Conservation (phyloP, 2,113 vertebrate species). For the Nematolebias whitei region DNA sequence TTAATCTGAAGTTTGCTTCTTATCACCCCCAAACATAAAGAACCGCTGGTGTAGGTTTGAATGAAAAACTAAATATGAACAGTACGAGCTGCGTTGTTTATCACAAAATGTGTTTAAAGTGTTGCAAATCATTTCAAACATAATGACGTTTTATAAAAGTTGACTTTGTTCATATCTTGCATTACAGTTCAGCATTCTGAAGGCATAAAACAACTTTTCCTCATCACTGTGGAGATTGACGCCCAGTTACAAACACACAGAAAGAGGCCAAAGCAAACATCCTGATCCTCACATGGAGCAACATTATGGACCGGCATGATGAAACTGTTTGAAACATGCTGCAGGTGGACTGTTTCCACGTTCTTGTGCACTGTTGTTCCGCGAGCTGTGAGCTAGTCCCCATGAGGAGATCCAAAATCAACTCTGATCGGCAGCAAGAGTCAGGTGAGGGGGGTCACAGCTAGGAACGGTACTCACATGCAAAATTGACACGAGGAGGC, state of each 20-base stretch:
- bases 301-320: constrained; percentile 57
- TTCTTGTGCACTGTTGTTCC: constrained; percentile 55
- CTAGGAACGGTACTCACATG: constrained; percentile 59
- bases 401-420: constrained; percentile 58
- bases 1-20: too few species aligned
- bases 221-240: constrained; percentile 9
- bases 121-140: not conserved
- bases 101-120: not conserved
- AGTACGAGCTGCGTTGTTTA: constrained; percentile 13
- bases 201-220: constrained; percentile 6
- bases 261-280: constrained; percentile 42
- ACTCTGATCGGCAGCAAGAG: constrained; percentile 55
- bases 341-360: constrained; percentile 55
- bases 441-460: constrained; percentile 57
- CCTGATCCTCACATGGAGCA: constrained; percentile 49
- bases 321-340: constrained; percentile 66
- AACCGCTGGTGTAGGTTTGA: too few species aligned
- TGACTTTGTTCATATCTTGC: not conserved
- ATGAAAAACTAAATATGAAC: too few species aligned
- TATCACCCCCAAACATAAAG: too few species aligned
- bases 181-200: not conserved
- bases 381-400: constrained; percentile 28
- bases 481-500: constrained; percentile 77
- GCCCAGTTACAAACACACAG: constrained; percentile 31
- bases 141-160: not conserved